Conservation (phyloP, 1,140 invertebrate species). For the Panagrolaimus sp. region DNA sequence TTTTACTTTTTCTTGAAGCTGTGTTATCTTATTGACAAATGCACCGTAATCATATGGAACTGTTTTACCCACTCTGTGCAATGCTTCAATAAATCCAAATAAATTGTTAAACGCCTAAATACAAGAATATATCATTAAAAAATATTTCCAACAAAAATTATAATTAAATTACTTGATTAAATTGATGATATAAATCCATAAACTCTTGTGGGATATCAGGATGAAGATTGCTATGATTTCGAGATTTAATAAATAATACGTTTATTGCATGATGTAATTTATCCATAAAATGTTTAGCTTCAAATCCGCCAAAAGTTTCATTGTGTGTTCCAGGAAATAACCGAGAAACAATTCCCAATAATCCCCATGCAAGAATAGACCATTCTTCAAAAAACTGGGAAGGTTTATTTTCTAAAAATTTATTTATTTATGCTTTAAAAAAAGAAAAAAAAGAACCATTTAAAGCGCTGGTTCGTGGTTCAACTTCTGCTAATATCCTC, state of each 20-base stretch:
- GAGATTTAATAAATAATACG: conserved; percentile 29
- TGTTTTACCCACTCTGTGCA: background rate
- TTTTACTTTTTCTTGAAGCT: background rate
- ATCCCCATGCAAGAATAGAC: conserved; percentile 58
- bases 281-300: background rate
- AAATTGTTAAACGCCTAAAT: background rate
- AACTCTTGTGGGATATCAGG: conserved; percentile 11
- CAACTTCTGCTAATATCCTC: background rate
- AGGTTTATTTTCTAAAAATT: conserved; percentile 1
- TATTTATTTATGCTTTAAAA: background rate
- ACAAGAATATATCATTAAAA: background rate
- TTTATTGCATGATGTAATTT: conserved; percentile 24
- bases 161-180: background rate
- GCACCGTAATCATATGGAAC: background rate
- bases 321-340: conserved; percentile 30
- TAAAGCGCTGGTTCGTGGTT: background rate
- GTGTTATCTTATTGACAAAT: background rate
- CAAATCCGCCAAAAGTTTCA: conserved; percentile 18
- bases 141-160: background rate
- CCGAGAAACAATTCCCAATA: conserved; percentile 53
- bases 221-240: conserved; percentile 48
- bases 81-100: too few species aligned
- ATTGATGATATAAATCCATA: background rate
- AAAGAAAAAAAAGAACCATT: background rate
- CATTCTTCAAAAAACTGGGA: conserved; percentile 57